Conservation (phyloP, 2,888 invertebrate genomes). For the Trissolcus brochymenae region DNA sequence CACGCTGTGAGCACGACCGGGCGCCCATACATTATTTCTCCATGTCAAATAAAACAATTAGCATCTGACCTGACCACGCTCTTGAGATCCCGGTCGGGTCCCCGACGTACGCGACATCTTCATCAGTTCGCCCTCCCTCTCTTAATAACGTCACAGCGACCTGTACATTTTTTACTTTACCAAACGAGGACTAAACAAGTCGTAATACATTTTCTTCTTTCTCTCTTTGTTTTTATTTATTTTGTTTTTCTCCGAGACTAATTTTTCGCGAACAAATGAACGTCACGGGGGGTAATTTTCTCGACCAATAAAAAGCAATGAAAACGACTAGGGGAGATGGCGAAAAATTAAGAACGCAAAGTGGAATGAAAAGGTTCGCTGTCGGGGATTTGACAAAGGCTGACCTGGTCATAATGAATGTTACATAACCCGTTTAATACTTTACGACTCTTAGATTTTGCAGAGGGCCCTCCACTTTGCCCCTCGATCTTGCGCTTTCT, state of each 20-base stretch:
- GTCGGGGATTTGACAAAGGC: slow-evolving; percentile 75
- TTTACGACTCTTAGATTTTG: slow-evolving; percentile 77
- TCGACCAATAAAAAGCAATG: not conserved
- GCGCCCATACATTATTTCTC: slow-evolving; percentile 74
- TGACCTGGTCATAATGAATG: slow-evolving; percentile 75
- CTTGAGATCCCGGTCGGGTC: slow-evolving; percentile 70
- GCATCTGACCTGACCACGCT: slow-evolving; percentile 74
- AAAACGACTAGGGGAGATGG: not conserved
- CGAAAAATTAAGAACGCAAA: slow-evolving; percentile 9
- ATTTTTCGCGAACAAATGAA: not conserved
- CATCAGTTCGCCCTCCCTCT: slow-evolving; percentile 66
- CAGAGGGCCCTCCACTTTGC: slow-evolving; percentile 65
- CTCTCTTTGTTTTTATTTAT: not conserved
- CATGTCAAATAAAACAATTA: slow-evolving; percentile 77
- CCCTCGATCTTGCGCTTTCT: slow-evolving; percentile 55
- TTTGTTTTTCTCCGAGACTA: not conserved
- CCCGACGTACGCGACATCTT: slow-evolving; percentile 77
- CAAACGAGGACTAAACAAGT: slow-evolving; percentile 4
- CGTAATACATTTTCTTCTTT: not conserved
- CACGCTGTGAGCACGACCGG: slow-evolving; percentile 51
- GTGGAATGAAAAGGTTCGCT: slow-evolving; percentile 36
- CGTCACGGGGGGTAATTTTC: slow-evolving; percentile 6
- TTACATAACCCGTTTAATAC: slow-evolving; percentile 77
- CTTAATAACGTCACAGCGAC: slow-evolving; percentile 2
- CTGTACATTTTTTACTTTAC: slow-evolving; percentile 5